Evolutionary conservation across 1,140 invertebrate species (phyloP), one percentile per base, ranked within the genome.

Genomic region (Panonychus citri): DNA sequence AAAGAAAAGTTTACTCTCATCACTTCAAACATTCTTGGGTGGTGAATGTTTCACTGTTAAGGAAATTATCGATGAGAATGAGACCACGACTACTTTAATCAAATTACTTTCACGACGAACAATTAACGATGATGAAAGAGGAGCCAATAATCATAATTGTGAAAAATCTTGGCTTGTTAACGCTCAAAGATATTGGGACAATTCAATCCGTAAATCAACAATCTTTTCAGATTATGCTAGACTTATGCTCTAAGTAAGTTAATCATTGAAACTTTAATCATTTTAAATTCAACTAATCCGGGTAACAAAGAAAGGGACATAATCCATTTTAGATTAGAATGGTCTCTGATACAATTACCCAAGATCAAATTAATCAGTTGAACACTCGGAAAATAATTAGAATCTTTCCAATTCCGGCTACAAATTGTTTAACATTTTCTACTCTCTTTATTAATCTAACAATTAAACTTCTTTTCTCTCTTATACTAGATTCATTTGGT

Each of bases 161-260:
- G 60, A 58, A 54, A 26, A 48, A 17, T 17, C 50, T 13, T 61
- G 60, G 60, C 51, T 60, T 15, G 15, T 53, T 19, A 53, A 54
- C 7, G 43, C 53, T 4, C 54, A 59, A 56, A 30, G 54, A 46
- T 59, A 43, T 53, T 61, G 60, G 60, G 57, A 61, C 1, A 56
- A n/a, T 21, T 56, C 58, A 1, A 54, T 56, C 4, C 34, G 46
- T 24, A 60, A 60, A 50, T 60, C 59, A 52, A 55, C 52, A n/a
- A 26, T 60, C 5, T 59, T 51, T 43, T 30, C 54, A 2, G 59
- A 60, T 50, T 60, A 60, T 56, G 53, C 53, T 19, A 46, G 59
- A 54, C 57, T 59, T 55, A 40, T 60, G 52, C 56, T 49, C 25
- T 59, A 24, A 56, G 21, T 51, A 34, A 34, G 30, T 34, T 34